These are phyloP conservation scores for Biston betularia DNA, from an alignment of 2,888 invertebrate genomes.

Conservation along the genomic window DNA sequence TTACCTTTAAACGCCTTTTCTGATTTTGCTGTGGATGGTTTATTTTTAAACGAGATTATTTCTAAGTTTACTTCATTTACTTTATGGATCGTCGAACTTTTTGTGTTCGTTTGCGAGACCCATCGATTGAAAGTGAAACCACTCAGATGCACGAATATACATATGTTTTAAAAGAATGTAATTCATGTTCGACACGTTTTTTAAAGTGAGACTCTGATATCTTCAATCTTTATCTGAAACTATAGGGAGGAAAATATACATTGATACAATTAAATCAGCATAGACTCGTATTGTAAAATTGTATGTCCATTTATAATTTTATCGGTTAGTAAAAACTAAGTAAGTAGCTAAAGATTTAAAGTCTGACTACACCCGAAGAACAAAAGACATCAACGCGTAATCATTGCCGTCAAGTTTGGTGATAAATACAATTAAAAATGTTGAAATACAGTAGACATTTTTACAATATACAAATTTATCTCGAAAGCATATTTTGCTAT, in stretches of 20 bases:
- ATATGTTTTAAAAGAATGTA: conserved; percentile 4
- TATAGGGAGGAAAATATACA: too few relatives aligned
- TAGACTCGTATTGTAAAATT: too few relatives aligned
- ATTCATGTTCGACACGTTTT: conserved; percentile 16
- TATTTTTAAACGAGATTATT: conserved; percentile 76
- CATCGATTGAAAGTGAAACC: conserved; percentile 64
- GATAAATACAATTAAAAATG: background rate
- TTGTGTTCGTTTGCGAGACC: conserved; percentile 62
- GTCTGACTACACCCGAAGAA: conserved; percentile 26
- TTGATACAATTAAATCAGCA: too few relatives aligned
- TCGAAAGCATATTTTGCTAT: too few relatives aligned
- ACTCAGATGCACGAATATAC: conserved; percentile 1
- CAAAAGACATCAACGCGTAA: conserved; percentile 64
- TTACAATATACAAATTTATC: too few relatives aligned
- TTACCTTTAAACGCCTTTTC: conserved; percentile 65
- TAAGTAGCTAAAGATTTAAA: background rate
- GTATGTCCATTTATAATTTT: too few relatives aligned
- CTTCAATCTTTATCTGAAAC: background rate
- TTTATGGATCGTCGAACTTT: conserved; percentile 67
- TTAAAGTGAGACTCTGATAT: background rate
- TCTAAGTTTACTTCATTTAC: conserved; percentile 70
- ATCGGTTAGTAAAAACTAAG: background rate
- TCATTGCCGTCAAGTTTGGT: background rate
- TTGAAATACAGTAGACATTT: too few relatives aligned
- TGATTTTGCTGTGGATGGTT: conserved; percentile 70